These are phyloP conservation scores for Thalassophryne amazonica DNA, from an alignment of 2,797 vertebrate species.

Conservation along the genomic window DNA sequence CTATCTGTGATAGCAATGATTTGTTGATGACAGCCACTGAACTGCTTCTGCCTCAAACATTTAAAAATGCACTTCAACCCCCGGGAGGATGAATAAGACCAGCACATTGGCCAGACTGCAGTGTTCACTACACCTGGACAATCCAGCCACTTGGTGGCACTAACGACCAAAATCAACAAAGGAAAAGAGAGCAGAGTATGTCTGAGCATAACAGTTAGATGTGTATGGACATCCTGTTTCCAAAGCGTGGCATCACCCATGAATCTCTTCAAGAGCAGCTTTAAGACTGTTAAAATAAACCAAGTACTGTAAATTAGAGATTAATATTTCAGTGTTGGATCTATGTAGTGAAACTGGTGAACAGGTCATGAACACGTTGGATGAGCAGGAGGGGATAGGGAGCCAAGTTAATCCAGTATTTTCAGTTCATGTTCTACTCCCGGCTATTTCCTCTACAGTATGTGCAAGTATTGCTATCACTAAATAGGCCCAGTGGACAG, in stretches of 20 bases:
- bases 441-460: too few relatives aligned
- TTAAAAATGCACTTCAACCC: constrained; percentile 17
- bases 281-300: constrained; percentile 49
- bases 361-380: too few relatives aligned
- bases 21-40: constrained; percentile 20
- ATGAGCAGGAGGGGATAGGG: background rate
- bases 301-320: constrained; percentile 49
- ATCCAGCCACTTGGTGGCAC: constrained; percentile 77
- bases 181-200: constrained; percentile 9
- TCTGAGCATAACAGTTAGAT: constrained; percentile 33
- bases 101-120: constrained; percentile 25
- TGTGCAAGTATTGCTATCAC: constrained; percentile 10
- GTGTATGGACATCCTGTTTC: constrained; percentile 37
- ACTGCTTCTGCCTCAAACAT: constrained; percentile 10
- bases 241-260: constrained; percentile 21
- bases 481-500: constrained; percentile 9
- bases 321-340: constrained; percentile 46
- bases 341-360: too few relatives aligned
- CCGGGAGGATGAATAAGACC: constrained; percentile 17
- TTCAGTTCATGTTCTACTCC: too few relatives aligned
- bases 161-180: constrained; percentile 75
- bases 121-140: constrained; percentile 16
- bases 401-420: too few relatives aligned
- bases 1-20: constrained; percentile 31
- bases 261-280: constrained; percentile 43